Evolutionary conservation across 2,888 invertebrate genomes (phyloP), one percentile per base, ranked within the genome.

Genomic region (Cantharis flavilabris): DNA sequence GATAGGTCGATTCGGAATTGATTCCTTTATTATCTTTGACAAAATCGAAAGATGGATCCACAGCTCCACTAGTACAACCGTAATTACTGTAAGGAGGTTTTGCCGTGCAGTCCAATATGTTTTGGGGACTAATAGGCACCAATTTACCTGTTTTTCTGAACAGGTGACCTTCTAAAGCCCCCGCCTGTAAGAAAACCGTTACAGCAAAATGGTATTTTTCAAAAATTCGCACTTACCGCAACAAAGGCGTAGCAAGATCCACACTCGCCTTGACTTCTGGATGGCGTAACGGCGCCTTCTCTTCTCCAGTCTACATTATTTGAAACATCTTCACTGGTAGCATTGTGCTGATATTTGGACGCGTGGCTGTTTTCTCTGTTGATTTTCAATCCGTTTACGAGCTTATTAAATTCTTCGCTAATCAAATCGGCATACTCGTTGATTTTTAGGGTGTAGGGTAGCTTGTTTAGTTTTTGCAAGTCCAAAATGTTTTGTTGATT

Each of bases 201-300:
- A n/a, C 26, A 49, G 13, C 10, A 28, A 71, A 13, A 4, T n/a
- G 10, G 23, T 26, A 16, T 10, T n/a, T 11, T 28, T 49, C 9
- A 14, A 62, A 70, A 71, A 10, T 49, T 23, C 67, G 33, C 9
- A 76, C 89, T 89, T 87, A 90, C 90, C 9, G 92, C 86, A 83
- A 91, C 91, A 86, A 93, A 93, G 3, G 92, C 89, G 92, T 93
- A 93, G 85, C 93, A 93, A 2, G 91, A 91, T 9, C 92, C 92
- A 86, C 92, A 93, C 16, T 89, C 87, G 11, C 90, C 89, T 86
- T 92, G 91, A 80, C 91, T 86, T 82, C 91, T 91, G 9, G 91
- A 88, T 0, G 88, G 88, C 2, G 91, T 91, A 4, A 92, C 91
- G 71, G 89, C 90, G 10, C 90, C 91, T 76, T 89, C 82, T 2